These are phyloP conservation scores for Falco punctatus DNA, from an alignment of 2,113 vertebrate genomes.

Conservation along the genomic window DNA sequence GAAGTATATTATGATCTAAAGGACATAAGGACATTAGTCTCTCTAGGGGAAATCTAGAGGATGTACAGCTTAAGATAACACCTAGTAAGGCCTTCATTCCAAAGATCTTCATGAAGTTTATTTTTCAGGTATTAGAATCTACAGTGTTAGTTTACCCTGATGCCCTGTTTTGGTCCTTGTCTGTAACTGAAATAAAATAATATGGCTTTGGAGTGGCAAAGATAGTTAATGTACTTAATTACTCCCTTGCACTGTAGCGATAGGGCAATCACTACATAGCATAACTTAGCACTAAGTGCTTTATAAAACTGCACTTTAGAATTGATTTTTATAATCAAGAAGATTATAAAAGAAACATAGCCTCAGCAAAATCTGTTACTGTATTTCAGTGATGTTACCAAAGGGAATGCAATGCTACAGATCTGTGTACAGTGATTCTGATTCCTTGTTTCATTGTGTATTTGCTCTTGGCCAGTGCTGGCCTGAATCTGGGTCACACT, in stretches of 20 bases:
- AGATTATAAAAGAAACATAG: constrained; percentile 13
- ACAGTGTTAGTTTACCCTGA: neutral
- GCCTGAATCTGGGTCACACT: neutral
- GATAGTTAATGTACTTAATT: neutral
- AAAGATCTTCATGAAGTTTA: neutral
- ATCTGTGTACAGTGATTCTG: neutral
- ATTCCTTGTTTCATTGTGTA: neutral
- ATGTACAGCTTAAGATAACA: neutral
- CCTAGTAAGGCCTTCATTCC: neutral
- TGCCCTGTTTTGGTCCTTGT: neutral
- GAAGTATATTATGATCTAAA: neutral
- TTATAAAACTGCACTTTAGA: constrained; percentile 17
- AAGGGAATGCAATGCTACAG: neutral
- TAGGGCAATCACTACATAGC: neutral
- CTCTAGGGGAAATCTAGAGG: neutral
- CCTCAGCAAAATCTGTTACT: neutral
- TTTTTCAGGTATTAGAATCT: neutral
- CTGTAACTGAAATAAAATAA: neutral
- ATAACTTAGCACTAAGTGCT: neutral
- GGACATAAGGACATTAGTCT: neutral
- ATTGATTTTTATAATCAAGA: constrained; percentile 52
- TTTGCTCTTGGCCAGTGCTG: neutral
- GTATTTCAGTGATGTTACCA: constrained; percentile 6
- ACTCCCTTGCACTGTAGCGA: neutral
- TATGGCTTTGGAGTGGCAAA: neutral